Evolutionary conservation across 2,888 invertebrate species (phyloP).

Genomic region (Trichopoda pennipes): DNA sequence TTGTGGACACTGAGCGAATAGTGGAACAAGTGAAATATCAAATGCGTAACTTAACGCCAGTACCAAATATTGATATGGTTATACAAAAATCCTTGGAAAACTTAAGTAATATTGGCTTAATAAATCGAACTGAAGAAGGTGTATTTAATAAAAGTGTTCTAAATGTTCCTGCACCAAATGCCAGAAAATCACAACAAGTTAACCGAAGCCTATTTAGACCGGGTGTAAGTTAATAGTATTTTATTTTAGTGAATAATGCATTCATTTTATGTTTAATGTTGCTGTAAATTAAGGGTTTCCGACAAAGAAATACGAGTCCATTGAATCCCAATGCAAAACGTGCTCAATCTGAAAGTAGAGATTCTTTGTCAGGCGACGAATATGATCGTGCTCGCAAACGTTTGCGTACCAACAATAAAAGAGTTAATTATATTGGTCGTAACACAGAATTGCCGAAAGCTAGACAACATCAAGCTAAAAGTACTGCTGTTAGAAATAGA

Average conservation of each 20-base stretch:
- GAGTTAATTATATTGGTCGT: slow-evolving; percentile 52
- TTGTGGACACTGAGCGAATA: slow-evolving; percentile 59
- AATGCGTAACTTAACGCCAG: slow-evolving; percentile 72
- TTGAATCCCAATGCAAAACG: slow-evolving; percentile 68
- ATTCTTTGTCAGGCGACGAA: slow-evolving; percentile 69
- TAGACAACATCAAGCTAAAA: slow-evolving; percentile 47
- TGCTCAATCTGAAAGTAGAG: slow-evolving; percentile 38
- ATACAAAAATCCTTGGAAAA: slow-evolving; percentile 70
- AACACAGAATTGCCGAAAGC: slow-evolving; percentile 60
- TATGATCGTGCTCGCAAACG: slow-evolving; percentile 69
- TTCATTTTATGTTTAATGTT: neutral
- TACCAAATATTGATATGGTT: slow-evolving; percentile 62
- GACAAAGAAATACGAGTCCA: slow-evolving; percentile 48
- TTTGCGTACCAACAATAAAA: slow-evolving; percentile 68
- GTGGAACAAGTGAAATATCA: slow-evolving; percentile 68
- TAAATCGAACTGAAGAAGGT: slow-evolving; percentile 45
- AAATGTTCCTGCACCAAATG: neutral
- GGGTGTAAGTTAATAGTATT: slow-evolving; percentile 52
- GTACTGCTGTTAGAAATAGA: neutral
- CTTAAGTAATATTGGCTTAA: slow-evolving; percentile 67
- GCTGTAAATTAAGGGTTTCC: slow-evolving; percentile 33
- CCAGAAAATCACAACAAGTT: neutral
- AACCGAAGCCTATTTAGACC: slow-evolving; percentile 51
- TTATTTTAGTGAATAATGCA: neutral
- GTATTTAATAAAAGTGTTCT: slow-evolving; percentile 48